Evolutionary conservation across 2,888 invertebrate genomes (phyloP).

Genomic region (Syrphus vitripennis): DNA sequence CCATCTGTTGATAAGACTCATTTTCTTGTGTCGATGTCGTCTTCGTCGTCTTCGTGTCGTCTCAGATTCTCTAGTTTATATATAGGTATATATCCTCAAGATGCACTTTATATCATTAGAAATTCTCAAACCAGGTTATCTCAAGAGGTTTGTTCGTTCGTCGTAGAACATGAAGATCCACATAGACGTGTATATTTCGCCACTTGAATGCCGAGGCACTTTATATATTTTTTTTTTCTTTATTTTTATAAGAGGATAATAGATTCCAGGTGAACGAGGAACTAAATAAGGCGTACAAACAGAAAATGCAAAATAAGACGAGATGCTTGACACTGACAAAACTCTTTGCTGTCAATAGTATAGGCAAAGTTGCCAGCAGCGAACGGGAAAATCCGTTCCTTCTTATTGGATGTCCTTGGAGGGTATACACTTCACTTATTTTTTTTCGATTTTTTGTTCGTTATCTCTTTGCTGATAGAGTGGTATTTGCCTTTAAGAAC

Average conservation of each 20-base stretch:
- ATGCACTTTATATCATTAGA: conserved; percentile 45
- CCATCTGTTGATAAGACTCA: conserved; percentile 46
- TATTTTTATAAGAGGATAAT: conserved; percentile 53
- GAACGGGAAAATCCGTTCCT: conserved; percentile 26
- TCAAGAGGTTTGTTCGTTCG: conserved; percentile 13
- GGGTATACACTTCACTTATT: conserved; percentile 13
- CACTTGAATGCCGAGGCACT: conserved; percentile 44
- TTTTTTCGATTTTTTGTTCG: background rate
- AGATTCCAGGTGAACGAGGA: conserved; percentile 58
- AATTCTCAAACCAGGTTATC: conserved; percentile 47
- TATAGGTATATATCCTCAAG: conserved; percentile 4
- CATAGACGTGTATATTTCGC: background rate
- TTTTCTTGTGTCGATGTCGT: background rate
- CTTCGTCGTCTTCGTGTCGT: background rate
- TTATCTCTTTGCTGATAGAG: conserved; percentile 15
- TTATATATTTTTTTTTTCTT: conserved; percentile 22
- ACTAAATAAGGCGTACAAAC: conserved; percentile 38
- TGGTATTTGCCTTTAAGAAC: conserved; percentile 30
- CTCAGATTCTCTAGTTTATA: background rate
- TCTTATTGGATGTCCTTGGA: conserved; percentile 41
- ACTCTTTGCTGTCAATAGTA: conserved; percentile 27
- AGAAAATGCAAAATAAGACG: conserved; percentile 58
- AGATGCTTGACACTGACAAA: conserved; percentile 58
- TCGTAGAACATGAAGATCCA: conserved; percentile 15
- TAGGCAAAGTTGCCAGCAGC: background rate